Evolutionary conservation across 2,888 invertebrate genomes (phyloP), one percentile per base, ranked within the genome.

Genomic region (Epinotia ramella): DNA sequence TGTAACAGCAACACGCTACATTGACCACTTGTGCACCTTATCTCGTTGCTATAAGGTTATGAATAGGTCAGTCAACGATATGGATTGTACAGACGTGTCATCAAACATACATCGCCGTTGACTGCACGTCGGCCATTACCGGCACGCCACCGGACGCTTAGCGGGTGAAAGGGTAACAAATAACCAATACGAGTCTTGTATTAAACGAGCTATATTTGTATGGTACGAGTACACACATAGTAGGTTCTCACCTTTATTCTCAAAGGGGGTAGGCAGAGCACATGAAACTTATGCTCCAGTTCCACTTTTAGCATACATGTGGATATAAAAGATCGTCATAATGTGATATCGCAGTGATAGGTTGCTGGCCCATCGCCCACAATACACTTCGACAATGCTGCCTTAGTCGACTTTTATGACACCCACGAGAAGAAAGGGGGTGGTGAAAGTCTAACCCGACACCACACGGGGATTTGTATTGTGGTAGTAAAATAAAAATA

Each of bases 101-200:
- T 62, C 33, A 62, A 62, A 62, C n/a, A 62, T 62, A 33, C 33
- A 62, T 62, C 9, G 16, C 40, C 62, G 33, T 62, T 62, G 62
- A 62, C 33, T 33, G 33, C 62, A 7, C 16, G 33, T 60, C 33
- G 33, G 62, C 62, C 6, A 62, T 62, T 62, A 62, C 33, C 9
- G 16, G 11, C 62, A 62, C 62, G 62, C 62, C 7, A 62, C 33
- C n/a, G 33, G n/a, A 2, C 33, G 62, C 62, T 62, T 33, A 62
- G 59, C 24, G 24, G 59, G 62, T 24, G 62, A 62, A 33, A 24
- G 62, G 62, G 16, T 33, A 62, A 16, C 33, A 5, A 62, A 62
- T 6, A 33, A 62, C 16, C 20, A 28, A 62, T 33, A 57, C 16
- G n/a, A 53, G 5, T 53, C n/a, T 53, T 49, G 16, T 53, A n/a